A percentile compares a stretch with the other conserved stretches of the same genome.
Conservation (phyloP, 1,140 invertebrate genomes). For the fruit fly (Drosophila melanogaster) region DNA sequence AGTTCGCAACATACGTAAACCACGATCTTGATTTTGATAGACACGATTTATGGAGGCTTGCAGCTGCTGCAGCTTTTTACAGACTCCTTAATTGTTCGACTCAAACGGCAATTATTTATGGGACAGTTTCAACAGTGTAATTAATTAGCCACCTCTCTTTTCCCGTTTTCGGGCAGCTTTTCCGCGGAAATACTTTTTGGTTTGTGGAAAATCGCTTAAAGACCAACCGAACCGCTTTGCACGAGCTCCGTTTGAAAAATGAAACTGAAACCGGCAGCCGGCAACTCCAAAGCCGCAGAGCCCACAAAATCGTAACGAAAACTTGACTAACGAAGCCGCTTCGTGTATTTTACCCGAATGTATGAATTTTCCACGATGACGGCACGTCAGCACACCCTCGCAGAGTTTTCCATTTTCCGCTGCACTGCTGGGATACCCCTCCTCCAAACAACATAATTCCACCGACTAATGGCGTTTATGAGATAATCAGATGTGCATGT, state of each 20-base stretch:
- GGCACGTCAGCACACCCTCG: constrained; percentile 31
- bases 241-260: constrained; percentile 68
- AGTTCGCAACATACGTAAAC: constrained; percentile 23
- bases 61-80: constrained; percentile 54
- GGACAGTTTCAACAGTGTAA: constrained; percentile 33
- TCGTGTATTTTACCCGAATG: constrained; percentile 25
- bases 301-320: constrained; percentile 45
- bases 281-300: constrained; percentile 50
- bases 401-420: constrained; percentile 40
- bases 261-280: constrained; percentile 72
- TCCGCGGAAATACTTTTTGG: constrained; percentile 19
- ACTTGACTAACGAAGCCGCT: constrained; percentile 35
- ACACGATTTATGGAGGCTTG: constrained; percentile 55
- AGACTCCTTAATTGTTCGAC: constrained; percentile 35
- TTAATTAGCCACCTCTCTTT: constrained; percentile 48
- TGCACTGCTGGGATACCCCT: constrained; percentile 3
- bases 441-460: constrained; percentile 30
- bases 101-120: constrained; percentile 32
- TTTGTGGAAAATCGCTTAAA: constrained; percentile 29
- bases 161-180: constrained; percentile 23
- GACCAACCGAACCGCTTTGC: constrained; percentile 64
- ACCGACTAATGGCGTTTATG: constrained; percentile 24
- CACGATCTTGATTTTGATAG: constrained; percentile 33
- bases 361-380: constrained; percentile 24
- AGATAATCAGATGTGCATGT: constrained; percentile 43